Base-by-base conservation (phyloP, 2,113 vertebrate genomes). In the Phasianus colchicus region DNA sequence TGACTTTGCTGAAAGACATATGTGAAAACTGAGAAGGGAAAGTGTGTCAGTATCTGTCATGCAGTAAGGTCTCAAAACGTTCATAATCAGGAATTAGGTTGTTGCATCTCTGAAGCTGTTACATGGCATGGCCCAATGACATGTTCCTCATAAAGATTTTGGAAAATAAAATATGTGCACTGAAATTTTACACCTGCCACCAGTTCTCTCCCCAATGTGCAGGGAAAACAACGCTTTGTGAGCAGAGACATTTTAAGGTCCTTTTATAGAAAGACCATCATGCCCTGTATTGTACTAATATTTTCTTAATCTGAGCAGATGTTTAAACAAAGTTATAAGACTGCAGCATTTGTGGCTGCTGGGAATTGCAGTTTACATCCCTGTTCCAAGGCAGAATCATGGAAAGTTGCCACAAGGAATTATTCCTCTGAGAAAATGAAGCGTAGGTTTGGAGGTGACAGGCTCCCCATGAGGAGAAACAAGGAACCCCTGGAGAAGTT, bases 401-500 rank as follows among this genome's bases (percentile, higher is more conserved):
- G 95, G 94, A 95, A 92, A 89, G 65, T 42, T 92, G 91, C 94
- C 95, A 97, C 73, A 64, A 89, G 70, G 83, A 92, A 81, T 94
- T 94, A 95, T 88, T 88, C 69, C 85, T 95, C 30, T 1, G 1
- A 1, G 57, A 84, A 95, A 93, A 92, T 13, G 83, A 86, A 91
- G 58, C 76, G 30, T 69, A 81, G 72, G 88, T 93, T 93, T 96
- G 90, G 85, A 97, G 94, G 94, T 95, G 94, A 94, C 94, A 96
- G 86, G 92, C 90, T 95, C 86, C 94, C 88, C 75, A 70, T 91
- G 83, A 97, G 77, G 86, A 93, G 95, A 96, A 96, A 97, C 96
- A 94, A 97, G 96, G 95, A 94, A 88, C 89, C 92, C 95, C 86
- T 90, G 86, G 91, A 94, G 94, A 95, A 90, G 76, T 90, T 95